Base-by-base conservation (phyloP, 2,113 vertebrate species). In the Varanus komodoensis region DNA sequence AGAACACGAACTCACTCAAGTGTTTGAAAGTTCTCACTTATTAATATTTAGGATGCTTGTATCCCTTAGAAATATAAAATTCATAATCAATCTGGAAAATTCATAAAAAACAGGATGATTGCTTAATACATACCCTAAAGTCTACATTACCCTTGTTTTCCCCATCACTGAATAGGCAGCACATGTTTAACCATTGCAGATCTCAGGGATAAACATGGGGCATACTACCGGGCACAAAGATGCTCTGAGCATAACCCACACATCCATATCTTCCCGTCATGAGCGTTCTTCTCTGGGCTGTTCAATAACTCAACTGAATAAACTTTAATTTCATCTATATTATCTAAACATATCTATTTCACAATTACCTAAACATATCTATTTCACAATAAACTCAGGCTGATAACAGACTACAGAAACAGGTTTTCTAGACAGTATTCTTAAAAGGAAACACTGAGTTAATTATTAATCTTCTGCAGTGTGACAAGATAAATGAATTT, bases 91-190 rank as follows among this genome's bases (percentile, higher is more conserved):
- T 92, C 88, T 93, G 77, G 75, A 91, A 84, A 94, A 88, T 93
- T 64, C 93, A 96, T 92, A 92, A 94, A 95, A 96, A 95, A 93
- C 90, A 34, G n/a, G 90, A 87, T 94, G 96, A 93, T 95, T 93
- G 93, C 89, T 90, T 27, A 94, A 93, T 89, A 93, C 94, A 96
- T 82, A 93, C 91, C 95, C 95, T 54, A 91, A 87, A 96, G 95
- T 94, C 84, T 0, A 1, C n/a, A 93, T 94, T 95, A 96, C 73
- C 94, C 96, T 95, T 96, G 84, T 93, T 94, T 95, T 96, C 95
- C 93, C 92, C 94, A 94, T 94, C 92, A 93, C 74, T 94, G 94
- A 93, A 94, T 88, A 90, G 93, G 79, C 88, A 96, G 87, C 92
- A 94, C 91, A 91, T 89, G 93, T 90, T 94, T 94, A 96, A 94